A percentile compares a stretch with the other conserved stretches of the same genome.
These are phyloP conservation scores for Onychomys leucogaster DNA, from an alignment of 2,797 vertebrate genomes.

Conservation along the genomic window DNA sequence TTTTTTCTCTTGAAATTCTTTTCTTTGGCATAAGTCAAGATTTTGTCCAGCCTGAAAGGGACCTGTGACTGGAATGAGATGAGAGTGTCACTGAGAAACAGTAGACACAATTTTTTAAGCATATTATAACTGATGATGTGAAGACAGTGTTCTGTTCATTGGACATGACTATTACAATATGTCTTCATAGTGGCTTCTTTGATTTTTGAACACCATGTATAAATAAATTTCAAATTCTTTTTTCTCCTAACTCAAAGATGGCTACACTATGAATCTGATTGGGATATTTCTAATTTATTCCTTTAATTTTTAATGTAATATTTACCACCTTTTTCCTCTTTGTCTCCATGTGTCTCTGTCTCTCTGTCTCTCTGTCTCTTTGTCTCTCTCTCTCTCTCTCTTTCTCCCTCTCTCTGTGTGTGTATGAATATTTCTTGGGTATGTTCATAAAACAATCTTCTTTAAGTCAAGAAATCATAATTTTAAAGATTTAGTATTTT, in stretches of 20 bases:
- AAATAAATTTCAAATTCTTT: slow-evolving; percentile 21
- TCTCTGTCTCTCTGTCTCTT: neutral
- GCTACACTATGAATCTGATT: neutral
- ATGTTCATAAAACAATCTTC: neutral
- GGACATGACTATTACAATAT: neutral
- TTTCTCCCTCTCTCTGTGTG: neutral
- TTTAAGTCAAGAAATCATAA: neutral
- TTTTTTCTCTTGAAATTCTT: neutral
- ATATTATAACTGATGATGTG: neutral
- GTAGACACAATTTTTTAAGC: neutral
- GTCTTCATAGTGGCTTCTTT: slow-evolving; percentile 25
- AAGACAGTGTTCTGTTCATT: neutral
- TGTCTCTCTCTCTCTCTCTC: neutral
- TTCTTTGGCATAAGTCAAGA: neutral
- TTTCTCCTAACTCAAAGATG: neutral
- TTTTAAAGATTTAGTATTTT: neutral
- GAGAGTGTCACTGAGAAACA: neutral
- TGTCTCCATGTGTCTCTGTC: neutral
- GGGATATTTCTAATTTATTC: neutral
- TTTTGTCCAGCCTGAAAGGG: neutral
- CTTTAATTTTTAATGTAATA: neutral
- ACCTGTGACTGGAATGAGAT: neutral
- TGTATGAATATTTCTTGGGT: neutral
- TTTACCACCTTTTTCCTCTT: neutral
- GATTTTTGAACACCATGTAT: neutral